Evolutionary conservation across 2,113 vertebrate species (phyloP).

Genomic region (Clarias gariepinus): DNA sequence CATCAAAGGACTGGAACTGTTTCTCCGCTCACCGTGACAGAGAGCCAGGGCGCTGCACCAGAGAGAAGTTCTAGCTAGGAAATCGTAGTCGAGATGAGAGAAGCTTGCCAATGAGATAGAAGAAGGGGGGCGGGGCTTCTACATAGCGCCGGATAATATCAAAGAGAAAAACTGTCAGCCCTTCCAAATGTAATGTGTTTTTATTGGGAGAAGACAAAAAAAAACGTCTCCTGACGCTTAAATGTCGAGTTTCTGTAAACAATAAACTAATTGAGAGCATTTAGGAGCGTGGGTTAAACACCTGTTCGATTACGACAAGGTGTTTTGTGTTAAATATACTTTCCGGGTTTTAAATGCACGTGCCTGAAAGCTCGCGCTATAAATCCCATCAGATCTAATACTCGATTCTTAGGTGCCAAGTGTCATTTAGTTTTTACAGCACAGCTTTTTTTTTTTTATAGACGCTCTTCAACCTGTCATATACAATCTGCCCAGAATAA

Average conservation of each 20-base stretch:
- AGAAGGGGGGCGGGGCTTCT: background rate
- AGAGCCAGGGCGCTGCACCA: background rate
- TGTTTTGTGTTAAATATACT: background rate
- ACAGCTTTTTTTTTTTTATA: background rate
- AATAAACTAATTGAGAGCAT: background rate
- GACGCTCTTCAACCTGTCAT: background rate
- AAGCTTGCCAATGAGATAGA: background rate
- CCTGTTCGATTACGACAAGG: background rate
- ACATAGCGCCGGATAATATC: background rate
- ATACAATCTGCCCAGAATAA: conserved; percentile 10
- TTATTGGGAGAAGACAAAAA: background rate
- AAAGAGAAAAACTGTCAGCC: background rate
- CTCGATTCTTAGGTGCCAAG: background rate
- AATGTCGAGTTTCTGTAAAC: background rate
- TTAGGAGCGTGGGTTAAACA: background rate
- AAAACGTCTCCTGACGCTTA: no score
- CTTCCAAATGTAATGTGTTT: background rate
- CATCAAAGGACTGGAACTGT: background rate
- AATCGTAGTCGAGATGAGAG: background rate
- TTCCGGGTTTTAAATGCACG: background rate
- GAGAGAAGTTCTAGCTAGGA: background rate
- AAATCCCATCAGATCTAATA: background rate
- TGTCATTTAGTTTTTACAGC: background rate
- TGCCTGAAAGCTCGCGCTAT: background rate
- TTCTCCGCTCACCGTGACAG: background rate